Percentiles rank a stretch among this genome's conserved stretches.
Conservation (phyloP, 2,888 invertebrate species). For the Tetranychus truncatus region DNA sequence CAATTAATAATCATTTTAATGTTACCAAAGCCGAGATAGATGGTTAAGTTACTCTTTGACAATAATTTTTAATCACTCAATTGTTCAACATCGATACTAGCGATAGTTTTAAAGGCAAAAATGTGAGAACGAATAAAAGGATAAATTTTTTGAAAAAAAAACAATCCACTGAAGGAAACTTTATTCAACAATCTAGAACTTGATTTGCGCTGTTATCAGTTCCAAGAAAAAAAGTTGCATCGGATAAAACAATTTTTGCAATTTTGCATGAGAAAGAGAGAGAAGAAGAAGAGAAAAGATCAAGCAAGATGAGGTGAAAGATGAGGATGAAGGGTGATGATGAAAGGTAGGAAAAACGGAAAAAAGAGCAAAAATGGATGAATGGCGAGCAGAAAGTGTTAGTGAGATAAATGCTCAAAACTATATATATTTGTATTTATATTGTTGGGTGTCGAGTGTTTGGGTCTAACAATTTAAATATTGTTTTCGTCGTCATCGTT, state of each 20-base stretch:
- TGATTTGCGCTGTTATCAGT: neutral
- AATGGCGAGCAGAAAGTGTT: neutral
- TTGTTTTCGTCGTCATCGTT: neutral
- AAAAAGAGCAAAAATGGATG: neutral
- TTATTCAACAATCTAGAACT: neutral
- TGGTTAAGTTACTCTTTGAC: neutral
- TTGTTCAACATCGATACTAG: neutral
- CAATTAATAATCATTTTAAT: neutral
- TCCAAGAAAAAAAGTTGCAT: neutral
- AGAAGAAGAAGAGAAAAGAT: neutral
- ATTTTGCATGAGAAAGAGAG: conserved; percentile 3
- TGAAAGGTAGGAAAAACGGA: neutral
- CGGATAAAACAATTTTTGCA: neutral
- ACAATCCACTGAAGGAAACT: neutral
- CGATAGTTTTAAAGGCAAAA: neutral
- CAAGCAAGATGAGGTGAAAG: neutral
- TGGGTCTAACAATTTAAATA: neutral
- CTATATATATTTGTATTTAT: neutral
- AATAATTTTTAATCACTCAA: neutral
- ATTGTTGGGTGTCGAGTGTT: neutral
- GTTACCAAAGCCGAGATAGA: neutral
- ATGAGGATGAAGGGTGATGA: neutral
- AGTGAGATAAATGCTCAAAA: neutral
- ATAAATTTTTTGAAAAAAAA: neutral
- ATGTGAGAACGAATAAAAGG: neutral